These are phyloP conservation scores for Pluvialis apricaria DNA, from an alignment of 2,113 vertebrate species.

Conservation along the genomic window DNA sequence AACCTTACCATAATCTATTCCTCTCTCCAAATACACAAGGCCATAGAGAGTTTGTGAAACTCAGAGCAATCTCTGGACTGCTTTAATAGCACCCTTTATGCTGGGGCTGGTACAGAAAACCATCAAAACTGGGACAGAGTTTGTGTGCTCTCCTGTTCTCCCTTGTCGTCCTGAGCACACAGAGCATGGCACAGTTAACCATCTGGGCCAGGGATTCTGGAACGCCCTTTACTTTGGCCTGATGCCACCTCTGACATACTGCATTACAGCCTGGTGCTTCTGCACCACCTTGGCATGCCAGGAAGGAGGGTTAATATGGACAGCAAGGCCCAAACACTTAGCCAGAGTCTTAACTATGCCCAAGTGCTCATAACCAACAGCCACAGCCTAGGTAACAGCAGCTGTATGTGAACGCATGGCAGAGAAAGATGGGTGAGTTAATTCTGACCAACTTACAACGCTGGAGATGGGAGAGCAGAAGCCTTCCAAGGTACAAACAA, in stretches of 20 bases:
- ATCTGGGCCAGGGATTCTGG: background rate
- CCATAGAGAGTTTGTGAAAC: background rate
- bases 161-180: background rate
- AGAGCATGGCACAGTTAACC: background rate
- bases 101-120: background rate
- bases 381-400: background rate
- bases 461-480: background rate
- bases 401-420: background rate
- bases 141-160: background rate
- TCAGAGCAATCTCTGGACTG: background rate
- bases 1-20: background rate
- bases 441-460: background rate
- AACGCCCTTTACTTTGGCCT: background rate
- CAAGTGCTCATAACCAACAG: background rate
- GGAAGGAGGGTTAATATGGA: background rate
- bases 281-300: background rate
- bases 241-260: background rate
- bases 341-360: background rate
- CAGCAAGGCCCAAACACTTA: background rate
- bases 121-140: conserved; percentile 5
- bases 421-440: background rate
- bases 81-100: background rate
- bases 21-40: background rate
- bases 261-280: background rate
- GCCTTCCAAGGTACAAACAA: background rate